Evolutionary conservation across 1,140 invertebrate species (phyloP), one percentile per base, ranked within the genome.

Genomic region (Lysiphlebus fabarum): DNA sequence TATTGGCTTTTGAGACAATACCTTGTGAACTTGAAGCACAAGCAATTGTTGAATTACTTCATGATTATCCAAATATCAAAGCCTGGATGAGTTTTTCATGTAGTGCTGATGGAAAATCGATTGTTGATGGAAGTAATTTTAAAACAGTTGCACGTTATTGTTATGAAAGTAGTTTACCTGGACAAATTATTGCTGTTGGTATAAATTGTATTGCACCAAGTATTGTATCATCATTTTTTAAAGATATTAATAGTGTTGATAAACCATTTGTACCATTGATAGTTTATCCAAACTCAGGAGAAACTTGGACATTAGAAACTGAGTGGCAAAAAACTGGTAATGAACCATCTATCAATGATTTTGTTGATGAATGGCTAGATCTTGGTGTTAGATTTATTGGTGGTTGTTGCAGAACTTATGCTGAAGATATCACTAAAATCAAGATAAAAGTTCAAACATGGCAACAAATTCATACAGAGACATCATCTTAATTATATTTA

Each of bases 1-100:
- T 95, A 1, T 69, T 98, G 42, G 92, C 92, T 2, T 77, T 97
- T 62, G 95, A 98, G 76, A 98, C 95, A 0, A 89, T 97, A 64
- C 95, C 95, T 2, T 89, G 90, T 58, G 78, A 74, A 3, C 78
- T 84, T 60, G 95, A 98, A 75, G 94, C 90, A 0, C 80, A 89
- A 70, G 90, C 90, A 62, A 72, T 96, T 1, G 79, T 93, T 7
- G 84, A 90, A 42, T 75, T 95, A 36, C 71, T 97, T 7, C 70
- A 69, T 5, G 85, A 92, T 64, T 93, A 87, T 75, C 89, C 88
- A 11, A 66, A 81, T 49, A 74, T 81, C 0, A 90, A 87, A 73
- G 90, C 90, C 11, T 96, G 92, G 91, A 71, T 96, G 0, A 83
- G 86, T 6, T 95, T 94, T 75, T 90, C 89, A 37, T 91, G 90